These are phyloP conservation scores for Falco novaeseelandiae DNA, from an alignment of 2,797 vertebrate genomes.

Conservation along the genomic window DNA sequence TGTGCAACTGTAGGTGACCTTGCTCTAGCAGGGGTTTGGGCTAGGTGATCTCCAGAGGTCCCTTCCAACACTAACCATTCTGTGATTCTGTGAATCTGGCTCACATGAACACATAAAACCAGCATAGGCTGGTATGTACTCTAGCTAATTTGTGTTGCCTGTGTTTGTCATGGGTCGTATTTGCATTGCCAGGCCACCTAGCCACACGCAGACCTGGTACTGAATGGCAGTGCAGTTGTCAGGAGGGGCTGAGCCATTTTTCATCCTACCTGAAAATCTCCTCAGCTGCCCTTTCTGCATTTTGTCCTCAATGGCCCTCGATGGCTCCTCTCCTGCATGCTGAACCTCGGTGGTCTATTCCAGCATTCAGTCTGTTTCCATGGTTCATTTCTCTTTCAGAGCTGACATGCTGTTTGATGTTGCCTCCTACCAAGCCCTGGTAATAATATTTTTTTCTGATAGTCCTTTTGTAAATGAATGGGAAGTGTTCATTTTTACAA, in stretches of 20 bases:
- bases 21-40: too few relatives aligned
- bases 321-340: background rate
- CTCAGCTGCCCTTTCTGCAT: background rate
- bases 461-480: slow-evolving; percentile 38
- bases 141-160: rapidly evolving
- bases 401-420: slow-evolving; percentile 20
- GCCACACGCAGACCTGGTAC: rapidly evolving
- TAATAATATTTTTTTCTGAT: slow-evolving; percentile 27
- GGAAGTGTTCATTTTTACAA: background rate
- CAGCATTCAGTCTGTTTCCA: background rate
- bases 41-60: too few relatives aligned
- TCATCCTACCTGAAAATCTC: background rate
- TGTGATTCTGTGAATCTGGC: background rate
- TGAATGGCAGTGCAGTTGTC: background rate
- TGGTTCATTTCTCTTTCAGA: slow-evolving; percentile 24
- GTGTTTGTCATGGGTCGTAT: rapidly evolving
- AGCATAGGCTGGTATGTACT: background rate
- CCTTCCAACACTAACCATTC: too few relatives aligned
- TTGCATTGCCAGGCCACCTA: background rate
- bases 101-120: rapidly evolving
- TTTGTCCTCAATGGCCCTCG: background rate
- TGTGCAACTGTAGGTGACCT: too few relatives aligned
- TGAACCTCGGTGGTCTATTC: rapidly evolving
- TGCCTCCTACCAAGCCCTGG: slow-evolving; percentile 25
- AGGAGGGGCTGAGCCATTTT: background rate